Conservation (phyloP, 2,797 vertebrate genomes). For the Poeciliopsis infans region DNA sequence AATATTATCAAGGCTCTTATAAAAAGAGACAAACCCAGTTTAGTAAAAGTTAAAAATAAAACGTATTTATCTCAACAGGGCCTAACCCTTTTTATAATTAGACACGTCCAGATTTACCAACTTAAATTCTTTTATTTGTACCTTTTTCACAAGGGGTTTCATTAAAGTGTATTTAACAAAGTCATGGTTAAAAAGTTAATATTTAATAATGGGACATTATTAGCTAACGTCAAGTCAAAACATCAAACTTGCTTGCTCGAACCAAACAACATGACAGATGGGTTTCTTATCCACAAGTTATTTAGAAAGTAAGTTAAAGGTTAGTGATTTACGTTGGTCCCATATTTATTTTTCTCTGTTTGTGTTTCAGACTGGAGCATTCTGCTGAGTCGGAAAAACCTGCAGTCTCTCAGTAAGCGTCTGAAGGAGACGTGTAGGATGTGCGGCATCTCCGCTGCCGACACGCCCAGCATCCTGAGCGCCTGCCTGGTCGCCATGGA, state of each 20-base stretch:
- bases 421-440: slow-evolving; percentile 97
- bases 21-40: neutral
- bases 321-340: neutral
- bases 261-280: neutral
- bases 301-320: neutral
- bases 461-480: slow-evolving; percentile 98
- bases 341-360: neutral
- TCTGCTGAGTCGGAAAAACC: slow-evolving; percentile 94
- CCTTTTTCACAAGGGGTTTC: neutral
- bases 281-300: neutral
- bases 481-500: slow-evolving; percentile 99
- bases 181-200: neutral
- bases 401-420: slow-evolving; percentile 95
- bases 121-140: neutral
- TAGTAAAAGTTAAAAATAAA: neutral
- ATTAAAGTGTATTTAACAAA: neutral
- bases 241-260: neutral
- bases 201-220: neutral
- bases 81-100: neutral
- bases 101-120: no score
- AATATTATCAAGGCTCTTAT: neutral
- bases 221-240: neutral
- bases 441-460: slow-evolving; percentile 97
- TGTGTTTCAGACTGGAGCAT: slow-evolving; percentile 90
- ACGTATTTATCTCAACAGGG: neutral